phyloP scores from a whole-genome alignment of 2,113 vertebrate genomes.

The Dicentrarchus labrax region DNA sequence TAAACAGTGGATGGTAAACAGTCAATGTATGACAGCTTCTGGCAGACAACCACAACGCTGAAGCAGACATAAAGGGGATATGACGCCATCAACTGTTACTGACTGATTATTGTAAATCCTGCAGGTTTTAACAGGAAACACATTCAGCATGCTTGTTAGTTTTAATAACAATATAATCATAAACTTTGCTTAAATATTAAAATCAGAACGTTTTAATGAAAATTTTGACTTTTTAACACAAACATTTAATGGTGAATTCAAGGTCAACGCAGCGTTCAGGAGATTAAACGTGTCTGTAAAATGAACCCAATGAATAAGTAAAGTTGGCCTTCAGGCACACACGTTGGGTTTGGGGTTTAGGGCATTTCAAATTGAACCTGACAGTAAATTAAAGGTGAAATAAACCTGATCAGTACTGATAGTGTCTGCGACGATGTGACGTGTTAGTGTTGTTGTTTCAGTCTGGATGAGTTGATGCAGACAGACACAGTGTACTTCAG shows the following conservation, averaged over 20 bases:
- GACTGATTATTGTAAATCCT: no score
- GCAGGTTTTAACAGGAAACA: no score
- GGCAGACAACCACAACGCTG: no score
- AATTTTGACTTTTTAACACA: neutral
- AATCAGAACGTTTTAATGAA: no score
- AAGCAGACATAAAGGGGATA: no score
- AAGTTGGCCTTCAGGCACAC: neutral
- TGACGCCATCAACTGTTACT: no score
- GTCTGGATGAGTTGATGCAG: conserved; percentile 39
- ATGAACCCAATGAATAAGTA: neutral
- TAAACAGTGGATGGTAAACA: no score
- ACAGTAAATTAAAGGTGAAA: neutral
- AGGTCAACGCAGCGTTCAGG: neutral
- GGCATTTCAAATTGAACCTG: neutral
- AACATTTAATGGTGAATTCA: neutral
- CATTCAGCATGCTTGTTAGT: no score
- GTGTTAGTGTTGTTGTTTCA: neutral
- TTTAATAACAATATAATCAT: no score
- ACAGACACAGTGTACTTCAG: conserved; percentile 33
- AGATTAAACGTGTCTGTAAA: neutral
- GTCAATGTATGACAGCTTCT: no score
- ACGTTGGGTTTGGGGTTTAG: no score
- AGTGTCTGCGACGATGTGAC: neutral
- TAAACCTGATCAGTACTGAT: neutral
- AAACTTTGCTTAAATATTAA: no score